phyloP scores from a whole-genome alignment of 1,140 invertebrate species.

The Aphaenogaster ashmeadi region DNA sequence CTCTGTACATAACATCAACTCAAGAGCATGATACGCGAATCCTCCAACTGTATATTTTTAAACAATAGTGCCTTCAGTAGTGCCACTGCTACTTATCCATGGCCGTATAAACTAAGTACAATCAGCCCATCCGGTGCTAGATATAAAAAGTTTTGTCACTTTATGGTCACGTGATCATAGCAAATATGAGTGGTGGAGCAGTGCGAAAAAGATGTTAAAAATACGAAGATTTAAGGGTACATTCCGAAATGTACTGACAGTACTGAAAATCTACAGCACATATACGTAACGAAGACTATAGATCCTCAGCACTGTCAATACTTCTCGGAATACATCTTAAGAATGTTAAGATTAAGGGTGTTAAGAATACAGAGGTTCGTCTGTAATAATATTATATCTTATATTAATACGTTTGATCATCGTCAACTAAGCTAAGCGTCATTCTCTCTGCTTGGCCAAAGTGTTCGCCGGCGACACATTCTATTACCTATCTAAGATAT shows the following conservation, averaged over 20 bases:
- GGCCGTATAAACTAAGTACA: not conserved
- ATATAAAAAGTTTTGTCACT: not conserved
- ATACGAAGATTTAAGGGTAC: not conserved
- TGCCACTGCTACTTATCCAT: not conserved
- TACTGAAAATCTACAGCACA: not conserved
- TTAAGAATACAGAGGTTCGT: slow-evolving; percentile 32
- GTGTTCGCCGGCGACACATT: not conserved
- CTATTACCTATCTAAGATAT: slow-evolving; percentile 34
- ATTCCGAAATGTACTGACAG: slow-evolving; percentile 6
- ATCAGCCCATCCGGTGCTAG: not conserved
- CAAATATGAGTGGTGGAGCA: not conserved
- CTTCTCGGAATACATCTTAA: not conserved
- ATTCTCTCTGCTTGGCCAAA: slow-evolving; percentile 35
- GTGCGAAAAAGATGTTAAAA: not conserved
- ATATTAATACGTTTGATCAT: slow-evolving; percentile 67
- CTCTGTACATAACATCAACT: not conserved
- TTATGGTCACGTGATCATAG: not conserved
- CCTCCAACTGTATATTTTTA: not conserved
- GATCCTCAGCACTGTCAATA: not conserved
- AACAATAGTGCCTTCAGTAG: not conserved
- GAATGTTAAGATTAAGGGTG: not conserved
- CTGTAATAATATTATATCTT: slow-evolving; percentile 29
- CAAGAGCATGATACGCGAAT: not conserved
- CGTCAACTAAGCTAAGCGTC: slow-evolving; percentile 63
- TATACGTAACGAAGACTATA: not conserved